These are phyloP conservation scores for Chloroceryle inda DNA, from an alignment of 2,797 vertebrate species.

Conservation along the genomic window DNA sequence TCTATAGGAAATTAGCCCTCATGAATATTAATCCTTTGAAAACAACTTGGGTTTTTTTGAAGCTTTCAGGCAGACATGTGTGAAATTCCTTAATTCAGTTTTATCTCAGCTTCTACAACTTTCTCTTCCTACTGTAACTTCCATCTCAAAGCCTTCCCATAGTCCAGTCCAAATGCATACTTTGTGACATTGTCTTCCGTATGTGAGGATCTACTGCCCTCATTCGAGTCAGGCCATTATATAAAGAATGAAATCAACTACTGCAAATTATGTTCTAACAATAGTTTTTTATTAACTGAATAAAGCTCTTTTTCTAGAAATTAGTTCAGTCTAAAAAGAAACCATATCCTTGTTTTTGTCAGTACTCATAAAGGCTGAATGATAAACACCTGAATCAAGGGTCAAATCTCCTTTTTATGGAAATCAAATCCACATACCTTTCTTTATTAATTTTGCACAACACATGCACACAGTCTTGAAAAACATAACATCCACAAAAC, in stretches of 20 bases:
- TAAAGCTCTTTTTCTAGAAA: not conserved
- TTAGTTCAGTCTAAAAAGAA: not conserved
- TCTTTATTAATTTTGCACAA: not conserved
- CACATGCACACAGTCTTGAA: not conserved
- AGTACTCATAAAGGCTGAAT: not conserved
- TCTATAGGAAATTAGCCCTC: not conserved
- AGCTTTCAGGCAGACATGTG: not conserved
- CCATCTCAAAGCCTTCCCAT: not conserved
- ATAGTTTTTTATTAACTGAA: not conserved
- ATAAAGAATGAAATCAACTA: not conserved
- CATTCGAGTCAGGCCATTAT: accelerated
- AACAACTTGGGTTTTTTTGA: not conserved
- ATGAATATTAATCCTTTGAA: not conserved
- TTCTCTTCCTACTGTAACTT: not conserved
- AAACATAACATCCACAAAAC: not conserved
- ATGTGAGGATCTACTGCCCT: not conserved
- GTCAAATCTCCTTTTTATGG: not conserved
- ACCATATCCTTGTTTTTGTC: not conserved
- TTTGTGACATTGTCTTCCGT: not conserved
- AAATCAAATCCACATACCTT: not conserved
- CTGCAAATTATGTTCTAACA: not conserved
- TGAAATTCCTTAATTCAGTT: not conserved
- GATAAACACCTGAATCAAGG: not conserved
- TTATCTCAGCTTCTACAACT: not conserved
- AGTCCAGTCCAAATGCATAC: not conserved